Conservation (phyloP, 2,888 invertebrate species). For the Leistus spinibarbis region DNA sequence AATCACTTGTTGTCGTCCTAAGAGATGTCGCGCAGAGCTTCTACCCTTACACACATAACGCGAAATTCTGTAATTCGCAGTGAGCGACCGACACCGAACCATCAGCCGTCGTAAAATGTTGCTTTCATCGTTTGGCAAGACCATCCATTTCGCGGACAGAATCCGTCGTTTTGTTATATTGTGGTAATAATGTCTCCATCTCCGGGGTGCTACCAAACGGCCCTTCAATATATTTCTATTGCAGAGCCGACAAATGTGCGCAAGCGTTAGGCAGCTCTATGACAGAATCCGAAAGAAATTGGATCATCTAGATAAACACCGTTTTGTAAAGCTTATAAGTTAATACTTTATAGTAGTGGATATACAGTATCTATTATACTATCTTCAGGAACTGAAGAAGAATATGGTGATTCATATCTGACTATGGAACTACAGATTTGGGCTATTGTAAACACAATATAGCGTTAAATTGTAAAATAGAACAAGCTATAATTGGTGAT, state of each 20-base stretch:
- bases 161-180: conserved; percentile 30
- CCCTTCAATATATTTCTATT: not conserved
- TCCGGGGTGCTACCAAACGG: not conserved
- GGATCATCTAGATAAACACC: not conserved
- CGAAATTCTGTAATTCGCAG: not conserved
- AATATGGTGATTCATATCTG: no score
- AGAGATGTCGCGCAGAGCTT: not conserved
- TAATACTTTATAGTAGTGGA: not conserved
- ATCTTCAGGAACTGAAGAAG: no score
- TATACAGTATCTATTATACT: not conserved
- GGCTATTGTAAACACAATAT: no score
- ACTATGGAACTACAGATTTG: no score
- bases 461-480: no score
- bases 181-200: conserved; percentile 33
- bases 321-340: not conserved
- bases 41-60: not conserved
- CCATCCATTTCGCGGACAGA: conserved; percentile 29
- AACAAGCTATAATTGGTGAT: no score
- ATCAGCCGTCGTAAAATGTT: not conserved
- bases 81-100: not conserved
- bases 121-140: conserved; percentile 3
- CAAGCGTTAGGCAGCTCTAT: not conserved
- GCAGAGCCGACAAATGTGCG: not conserved
- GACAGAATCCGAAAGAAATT: not conserved
- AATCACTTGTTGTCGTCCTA: conserved; percentile 6